phyloP scores from a whole-genome alignment of 2,797 vertebrate species.

The Sparidentex hasta region DNA sequence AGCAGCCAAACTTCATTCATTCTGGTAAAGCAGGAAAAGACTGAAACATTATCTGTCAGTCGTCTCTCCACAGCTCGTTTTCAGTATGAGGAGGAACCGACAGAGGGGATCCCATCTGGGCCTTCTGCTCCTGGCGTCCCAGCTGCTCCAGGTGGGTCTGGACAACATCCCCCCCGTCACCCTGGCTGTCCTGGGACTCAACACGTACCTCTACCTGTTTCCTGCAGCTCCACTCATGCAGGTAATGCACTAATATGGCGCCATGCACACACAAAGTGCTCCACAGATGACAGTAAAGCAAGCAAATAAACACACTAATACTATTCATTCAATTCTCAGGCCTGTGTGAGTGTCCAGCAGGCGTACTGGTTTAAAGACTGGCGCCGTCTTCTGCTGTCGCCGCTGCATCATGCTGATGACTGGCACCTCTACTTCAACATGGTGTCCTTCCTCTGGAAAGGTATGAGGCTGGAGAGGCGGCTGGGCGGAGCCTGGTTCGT shows the following conservation, averaged over 20 bases:
- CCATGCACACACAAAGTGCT: too few relatives aligned
- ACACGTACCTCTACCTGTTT: slow-evolving; percentile 90
- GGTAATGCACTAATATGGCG: slow-evolving; percentile 53
- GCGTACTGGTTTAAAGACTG: slow-evolving; percentile 88
- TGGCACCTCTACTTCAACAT: slow-evolving; percentile 98
- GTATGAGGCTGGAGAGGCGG: slow-evolving; percentile 88
- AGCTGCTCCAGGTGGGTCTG: slow-evolving; percentile 90
- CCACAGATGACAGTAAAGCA: too few relatives aligned
- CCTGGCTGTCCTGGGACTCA: slow-evolving; percentile 89
- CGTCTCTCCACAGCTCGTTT: slow-evolving; percentile 10
- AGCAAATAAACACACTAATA: not conserved
- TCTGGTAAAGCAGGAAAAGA: not conserved
- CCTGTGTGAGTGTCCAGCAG: slow-evolving; percentile 91
- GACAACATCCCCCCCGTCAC: slow-evolving; percentile 93
- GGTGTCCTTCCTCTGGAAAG: slow-evolving; percentile 95
- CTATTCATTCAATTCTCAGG: slow-evolving; percentile 20
- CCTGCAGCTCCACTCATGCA: slow-evolving; percentile 84
- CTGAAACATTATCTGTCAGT: not conserved
- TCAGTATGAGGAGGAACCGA: slow-evolving; percentile 86
- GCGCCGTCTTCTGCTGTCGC: slow-evolving; percentile 91
- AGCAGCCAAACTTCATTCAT: not conserved
- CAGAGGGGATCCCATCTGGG: slow-evolving; percentile 85
- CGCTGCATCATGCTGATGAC: slow-evolving; percentile 92
- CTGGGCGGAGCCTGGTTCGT: slow-evolving; percentile 91
- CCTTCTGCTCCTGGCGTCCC: slow-evolving; percentile 89